Evolutionary conservation across 1,140 invertebrate species (phyloP).

Genomic region (Drosophila prosaltans): DNA sequence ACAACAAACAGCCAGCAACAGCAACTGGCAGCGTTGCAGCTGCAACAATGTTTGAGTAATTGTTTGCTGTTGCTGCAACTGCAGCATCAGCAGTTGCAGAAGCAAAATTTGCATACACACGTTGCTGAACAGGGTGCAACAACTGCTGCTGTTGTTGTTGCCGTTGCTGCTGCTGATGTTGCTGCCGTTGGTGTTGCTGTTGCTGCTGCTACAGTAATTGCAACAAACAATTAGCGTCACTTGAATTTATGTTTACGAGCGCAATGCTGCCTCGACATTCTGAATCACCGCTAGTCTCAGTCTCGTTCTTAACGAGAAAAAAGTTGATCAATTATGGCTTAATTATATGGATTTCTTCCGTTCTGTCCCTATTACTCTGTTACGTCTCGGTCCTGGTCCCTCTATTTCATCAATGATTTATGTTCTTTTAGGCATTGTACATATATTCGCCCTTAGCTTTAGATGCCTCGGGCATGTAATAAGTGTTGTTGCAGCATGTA

Average conservation of each 20-base stretch:
- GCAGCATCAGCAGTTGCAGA: constrained; percentile 41
- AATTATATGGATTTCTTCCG: constrained; percentile 19
- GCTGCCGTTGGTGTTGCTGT: constrained; percentile 54
- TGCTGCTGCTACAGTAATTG: constrained; percentile 75
- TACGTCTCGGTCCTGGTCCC: no score
- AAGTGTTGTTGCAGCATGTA: constrained; percentile 58
- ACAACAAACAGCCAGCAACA: constrained; percentile 50
- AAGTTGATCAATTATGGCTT: constrained; percentile 57
- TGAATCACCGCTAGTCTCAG: constrained; percentile 31
- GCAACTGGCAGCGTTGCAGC: constrained; percentile 32
- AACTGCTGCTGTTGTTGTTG: constrained; percentile 23
- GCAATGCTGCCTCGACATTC: constrained; percentile 54
- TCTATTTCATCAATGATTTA: constrained; percentile 36
- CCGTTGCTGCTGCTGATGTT: constrained; percentile 25
- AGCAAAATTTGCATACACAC: constrained; percentile 74
- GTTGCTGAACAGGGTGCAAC: constrained; percentile 22
- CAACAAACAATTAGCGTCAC: constrained; percentile 81
- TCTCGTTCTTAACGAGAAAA: constrained; percentile 17
- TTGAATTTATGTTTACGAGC: constrained; percentile 77
- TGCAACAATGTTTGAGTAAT: constrained; percentile 80
- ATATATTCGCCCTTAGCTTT: background rate
- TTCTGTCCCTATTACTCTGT: background rate
- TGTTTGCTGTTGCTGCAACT: constrained; percentile 67
- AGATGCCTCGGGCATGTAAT: constrained; percentile 10
- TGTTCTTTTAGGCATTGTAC: constrained; percentile 13